Percentiles rank a stretch among this genome's conserved stretches.
phyloP scores from a whole-genome alignment of 2,113 vertebrate genomes.

The Ochotona princeps region DNA sequence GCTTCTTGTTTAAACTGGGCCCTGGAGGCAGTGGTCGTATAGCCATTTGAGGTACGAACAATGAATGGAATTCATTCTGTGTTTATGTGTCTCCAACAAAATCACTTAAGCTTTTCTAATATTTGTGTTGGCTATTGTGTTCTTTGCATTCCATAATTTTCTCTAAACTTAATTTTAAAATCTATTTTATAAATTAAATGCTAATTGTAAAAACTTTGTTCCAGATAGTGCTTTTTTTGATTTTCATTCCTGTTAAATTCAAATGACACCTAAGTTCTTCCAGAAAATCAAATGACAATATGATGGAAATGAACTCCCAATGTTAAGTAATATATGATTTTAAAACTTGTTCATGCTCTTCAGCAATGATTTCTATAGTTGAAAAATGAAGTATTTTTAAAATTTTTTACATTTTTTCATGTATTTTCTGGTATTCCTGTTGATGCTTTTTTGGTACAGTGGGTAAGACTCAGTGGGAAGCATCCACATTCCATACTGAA shows the following conservation, averaged over 20 bases:
- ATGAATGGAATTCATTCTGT: too few species aligned
- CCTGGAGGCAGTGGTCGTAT: too few species aligned
- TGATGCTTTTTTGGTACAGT: too few species aligned
- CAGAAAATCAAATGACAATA: neutral
- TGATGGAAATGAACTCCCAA: neutral
- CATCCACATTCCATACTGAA: too few species aligned
- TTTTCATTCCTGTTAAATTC: neutral
- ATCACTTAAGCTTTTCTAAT: neutral
- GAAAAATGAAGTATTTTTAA: neutral
- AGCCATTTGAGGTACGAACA: too few species aligned
- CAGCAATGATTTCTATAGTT: conserved; percentile 1
- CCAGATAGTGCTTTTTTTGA: neutral
- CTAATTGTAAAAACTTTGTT: neutral
- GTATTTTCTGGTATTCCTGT: neutral
- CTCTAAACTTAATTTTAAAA: conserved; percentile 10
- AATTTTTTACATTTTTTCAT: neutral
- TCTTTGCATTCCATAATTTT: neutral
- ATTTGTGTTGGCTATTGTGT: conserved; percentile 26
- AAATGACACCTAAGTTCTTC: neutral
- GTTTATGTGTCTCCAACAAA: too few species aligned
- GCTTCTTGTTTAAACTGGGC: too few species aligned
- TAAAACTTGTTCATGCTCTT: neutral
- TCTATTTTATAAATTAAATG: neutral
- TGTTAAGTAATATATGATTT: neutral
- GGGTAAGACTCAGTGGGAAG: too few species aligned